These are phyloP conservation scores for Hydractinia symbiolongicarpus DNA, from an alignment of 30 jellyfish, hydroid and myxozoan genomes.

Conservation along the genomic window DNA sequence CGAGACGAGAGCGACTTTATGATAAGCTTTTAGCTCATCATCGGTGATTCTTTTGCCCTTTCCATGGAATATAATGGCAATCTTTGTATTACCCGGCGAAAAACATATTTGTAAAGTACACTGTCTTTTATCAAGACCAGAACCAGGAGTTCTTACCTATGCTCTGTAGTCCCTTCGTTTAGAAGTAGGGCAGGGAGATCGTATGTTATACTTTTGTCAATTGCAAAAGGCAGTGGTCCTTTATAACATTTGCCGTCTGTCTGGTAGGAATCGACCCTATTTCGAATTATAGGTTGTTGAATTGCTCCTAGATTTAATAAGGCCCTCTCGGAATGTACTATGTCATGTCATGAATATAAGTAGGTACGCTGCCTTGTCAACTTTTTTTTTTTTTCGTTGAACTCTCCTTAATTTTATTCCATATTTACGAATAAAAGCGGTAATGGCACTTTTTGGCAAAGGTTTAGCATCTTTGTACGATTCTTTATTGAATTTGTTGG, in stretches of 20 bases:
- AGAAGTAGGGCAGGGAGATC: conserved; percentile 9
- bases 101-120: too few species aligned
- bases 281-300: conserved; percentile 37
- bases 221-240: conserved; percentile 45
- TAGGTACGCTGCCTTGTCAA: conserved; percentile 22
- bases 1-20: too few species aligned
- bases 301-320: conserved; percentile 31
- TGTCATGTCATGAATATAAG: conserved; percentile 46
- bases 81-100: too few species aligned
- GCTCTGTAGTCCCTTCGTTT: conserved; percentile 3
- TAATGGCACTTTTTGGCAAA: conserved; percentile 29
- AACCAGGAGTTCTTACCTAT: conserved; percentile 8
- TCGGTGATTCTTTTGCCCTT: too few species aligned
- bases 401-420: conserved; percentile 35
- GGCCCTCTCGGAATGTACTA: conserved; percentile 45
- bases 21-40: too few species aligned
- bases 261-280: conserved; percentile 55
- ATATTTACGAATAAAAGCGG: conserved; percentile 16
- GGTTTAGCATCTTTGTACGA: background rate
- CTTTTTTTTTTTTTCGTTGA: conserved; percentile 36
- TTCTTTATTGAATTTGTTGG: conserved; percentile 28
- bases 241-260: conserved; percentile 40
- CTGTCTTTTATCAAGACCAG: too few species aligned
- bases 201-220: conserved; percentile 32
- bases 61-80: too few species aligned